Conservation (phyloP, 2,888 invertebrate genomes). For the Alloscopus bannaensis region DNA sequence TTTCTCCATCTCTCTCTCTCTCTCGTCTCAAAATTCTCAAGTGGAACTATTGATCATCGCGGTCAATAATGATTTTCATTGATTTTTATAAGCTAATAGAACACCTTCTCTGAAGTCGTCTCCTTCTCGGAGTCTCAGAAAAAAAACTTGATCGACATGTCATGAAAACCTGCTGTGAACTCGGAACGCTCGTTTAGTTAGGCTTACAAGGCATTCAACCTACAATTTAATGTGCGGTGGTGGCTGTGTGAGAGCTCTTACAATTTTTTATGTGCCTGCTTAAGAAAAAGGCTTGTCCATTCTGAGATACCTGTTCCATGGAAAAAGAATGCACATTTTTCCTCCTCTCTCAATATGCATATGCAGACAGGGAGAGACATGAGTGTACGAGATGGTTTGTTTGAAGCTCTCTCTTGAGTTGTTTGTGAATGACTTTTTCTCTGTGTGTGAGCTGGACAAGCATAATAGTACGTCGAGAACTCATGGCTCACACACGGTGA, state of each 20-base stretch:
- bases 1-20: no score
- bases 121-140: no score
- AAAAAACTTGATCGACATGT: slow-evolving; percentile 45
- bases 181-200: not conserved
- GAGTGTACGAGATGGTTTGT: not conserved
- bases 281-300: slow-evolving; percentile 18
- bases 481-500: no score
- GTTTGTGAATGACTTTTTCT: slow-evolving; percentile 47
- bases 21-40: no score
- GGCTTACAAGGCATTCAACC: not conserved
- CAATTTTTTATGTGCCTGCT: not conserved
- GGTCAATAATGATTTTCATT: slow-evolving; percentile 58
- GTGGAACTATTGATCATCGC: slow-evolving; percentile 36
- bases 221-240: no score
- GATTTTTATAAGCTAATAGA: slow-evolving; percentile 62
- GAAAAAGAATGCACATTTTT: no score
- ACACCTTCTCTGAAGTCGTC: slow-evolving; percentile 43
- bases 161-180: slow-evolving; percentile 59
- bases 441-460: slow-evolving; percentile 19
- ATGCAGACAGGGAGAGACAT: not conserved
- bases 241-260: no score
- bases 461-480: no score
- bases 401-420: not conserved
- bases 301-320: slow-evolving; percentile 51
- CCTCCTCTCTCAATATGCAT: not conserved